Percentiles rank a stretch among this genome's conserved stretches.
These are phyloP conservation scores for Desmodus rotundus DNA, from an alignment of 2,113 vertebrate genomes.

Conservation along the genomic window DNA sequence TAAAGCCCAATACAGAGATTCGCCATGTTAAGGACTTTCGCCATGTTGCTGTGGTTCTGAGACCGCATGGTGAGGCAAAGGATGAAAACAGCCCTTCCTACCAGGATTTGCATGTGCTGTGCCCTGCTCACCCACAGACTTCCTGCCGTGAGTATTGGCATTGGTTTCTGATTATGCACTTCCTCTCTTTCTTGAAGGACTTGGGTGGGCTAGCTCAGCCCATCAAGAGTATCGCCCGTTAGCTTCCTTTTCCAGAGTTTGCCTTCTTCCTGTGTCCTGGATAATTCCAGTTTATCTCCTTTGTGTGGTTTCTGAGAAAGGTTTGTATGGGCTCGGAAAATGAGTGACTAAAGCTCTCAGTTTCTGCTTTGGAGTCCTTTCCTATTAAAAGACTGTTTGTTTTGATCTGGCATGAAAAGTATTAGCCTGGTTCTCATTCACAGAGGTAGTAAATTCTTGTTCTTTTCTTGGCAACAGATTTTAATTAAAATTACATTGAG, in stretches of 20 bases:
- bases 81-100: conserved; percentile 56
- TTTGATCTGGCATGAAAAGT: conserved; percentile 29
- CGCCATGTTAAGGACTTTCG: background rate
- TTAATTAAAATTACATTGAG: background rate
- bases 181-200: conserved; percentile 1
- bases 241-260: conserved; percentile 9
- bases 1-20: conserved; percentile 53
- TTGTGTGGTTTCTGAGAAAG: conserved; percentile 10
- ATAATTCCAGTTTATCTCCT: conserved; percentile 20
- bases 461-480: background rate
- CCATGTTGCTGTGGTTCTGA: conserved; percentile 34
- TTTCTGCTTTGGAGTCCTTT: background rate
- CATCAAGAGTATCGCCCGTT: background rate
- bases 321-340: background rate
- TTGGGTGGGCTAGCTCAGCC: background rate
- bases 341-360: background rate
- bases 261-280: conserved; percentile 16
- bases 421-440: background rate
- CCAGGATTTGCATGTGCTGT: conserved; percentile 48
- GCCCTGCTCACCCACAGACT: conserved; percentile 54
- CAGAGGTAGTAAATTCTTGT: background rate
- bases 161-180: conserved; percentile 56
- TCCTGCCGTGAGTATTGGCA: conserved; percentile 66
- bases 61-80: conserved; percentile 41
- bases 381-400: background rate